These are phyloP conservation scores for Benitochromis conjunctus DNA, from an alignment of 2,113 vertebrate species.

Conservation along the genomic window DNA sequence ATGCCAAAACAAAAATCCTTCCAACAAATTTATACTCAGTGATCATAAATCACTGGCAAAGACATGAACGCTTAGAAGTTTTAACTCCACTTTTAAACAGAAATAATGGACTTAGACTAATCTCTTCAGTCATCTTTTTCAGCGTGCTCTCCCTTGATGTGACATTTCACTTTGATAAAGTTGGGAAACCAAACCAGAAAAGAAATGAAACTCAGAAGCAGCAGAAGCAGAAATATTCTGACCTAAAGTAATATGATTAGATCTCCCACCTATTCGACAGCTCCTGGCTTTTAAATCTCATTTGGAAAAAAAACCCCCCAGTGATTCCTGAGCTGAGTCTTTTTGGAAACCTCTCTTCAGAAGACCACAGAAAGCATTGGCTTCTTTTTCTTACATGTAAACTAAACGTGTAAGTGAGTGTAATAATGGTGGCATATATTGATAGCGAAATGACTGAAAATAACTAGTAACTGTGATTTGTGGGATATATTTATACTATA, in stretches of 20 bases:
- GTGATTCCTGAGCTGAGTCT: background rate
- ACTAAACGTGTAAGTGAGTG: background rate
- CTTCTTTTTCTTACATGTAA: background rate
- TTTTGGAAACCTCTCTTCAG: background rate
- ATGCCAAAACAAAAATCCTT: background rate
- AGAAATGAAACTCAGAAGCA: background rate
- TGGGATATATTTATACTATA: background rate
- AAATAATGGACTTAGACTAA: background rate
- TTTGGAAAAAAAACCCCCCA: rapidly evolving
- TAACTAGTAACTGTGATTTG: background rate
- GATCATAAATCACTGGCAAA: background rate
- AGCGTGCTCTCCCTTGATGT: background rate
- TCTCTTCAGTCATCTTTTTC: background rate
- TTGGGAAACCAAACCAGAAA: background rate
- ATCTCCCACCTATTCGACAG: rapidly evolving
- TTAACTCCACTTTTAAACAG: background rate
- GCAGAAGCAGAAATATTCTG: background rate
- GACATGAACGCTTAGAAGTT: background rate
- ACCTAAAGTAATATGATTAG: background rate
- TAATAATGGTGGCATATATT: background rate
- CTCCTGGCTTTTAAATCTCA: background rate
- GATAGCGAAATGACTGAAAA: background rate
- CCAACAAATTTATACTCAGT: background rate
- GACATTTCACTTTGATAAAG: background rate
- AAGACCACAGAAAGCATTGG: background rate